Conservation (phyloP, 2,113 vertebrate species). For the Tylochromis polylepis region DNA sequence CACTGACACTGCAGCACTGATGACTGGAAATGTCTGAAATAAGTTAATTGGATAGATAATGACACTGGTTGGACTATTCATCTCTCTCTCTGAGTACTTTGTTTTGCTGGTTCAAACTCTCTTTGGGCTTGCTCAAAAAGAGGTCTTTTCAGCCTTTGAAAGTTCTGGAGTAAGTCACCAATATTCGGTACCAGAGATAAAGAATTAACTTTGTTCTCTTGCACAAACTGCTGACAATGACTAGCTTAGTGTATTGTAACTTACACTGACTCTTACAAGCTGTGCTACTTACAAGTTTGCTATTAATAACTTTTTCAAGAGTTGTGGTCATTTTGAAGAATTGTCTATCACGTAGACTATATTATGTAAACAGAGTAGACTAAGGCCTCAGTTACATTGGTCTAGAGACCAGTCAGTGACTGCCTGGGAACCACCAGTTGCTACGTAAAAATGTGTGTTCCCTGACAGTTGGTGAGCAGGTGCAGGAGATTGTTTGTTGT, state of each 20-base stretch:
- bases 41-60: background rate
- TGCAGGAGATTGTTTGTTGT: background rate
- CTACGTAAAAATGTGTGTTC: background rate
- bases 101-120: background rate
- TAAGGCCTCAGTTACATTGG: background rate
- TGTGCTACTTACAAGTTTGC: background rate
- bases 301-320: background rate
- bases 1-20: background rate
- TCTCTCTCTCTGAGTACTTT: background rate
- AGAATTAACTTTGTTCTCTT: background rate
- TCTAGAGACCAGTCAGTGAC: background rate
- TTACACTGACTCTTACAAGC: background rate
- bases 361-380: background rate
- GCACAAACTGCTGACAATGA: background rate
- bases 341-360: background rate
- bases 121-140: background rate
- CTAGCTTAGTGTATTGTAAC: background rate
- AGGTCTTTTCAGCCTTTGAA: background rate
- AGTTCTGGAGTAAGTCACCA: background rate
- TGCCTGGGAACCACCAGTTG: background rate
- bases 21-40: background rate
- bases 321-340: background rate
- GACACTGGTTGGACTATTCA: background rate
- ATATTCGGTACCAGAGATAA: background rate
- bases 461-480: background rate